These are phyloP conservation scores for Ichneumon xanthorius DNA, from an alignment of 2,888 invertebrate genomes.

Conservation along the genomic window DNA sequence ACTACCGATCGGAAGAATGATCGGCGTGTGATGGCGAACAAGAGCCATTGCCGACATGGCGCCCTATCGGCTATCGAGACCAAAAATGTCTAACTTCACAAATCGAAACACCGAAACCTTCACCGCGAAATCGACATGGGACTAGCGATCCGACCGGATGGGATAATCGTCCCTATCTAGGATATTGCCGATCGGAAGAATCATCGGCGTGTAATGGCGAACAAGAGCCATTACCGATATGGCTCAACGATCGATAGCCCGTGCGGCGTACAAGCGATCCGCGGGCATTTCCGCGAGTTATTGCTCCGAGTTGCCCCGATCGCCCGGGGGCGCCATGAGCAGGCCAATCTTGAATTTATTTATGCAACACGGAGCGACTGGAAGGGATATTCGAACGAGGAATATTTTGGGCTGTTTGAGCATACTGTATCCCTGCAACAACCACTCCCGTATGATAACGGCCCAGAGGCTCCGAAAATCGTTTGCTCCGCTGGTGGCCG, in stretches of 20 bases:
- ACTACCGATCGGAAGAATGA: slow-evolving; percentile 39
- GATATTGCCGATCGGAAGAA: slow-evolving; percentile 42
- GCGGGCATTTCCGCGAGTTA: slow-evolving; percentile 20
- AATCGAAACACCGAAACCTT: neutral
- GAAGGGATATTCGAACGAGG: slow-evolving; percentile 34
- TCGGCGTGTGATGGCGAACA: slow-evolving; percentile 9
- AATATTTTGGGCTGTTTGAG: slow-evolving; percentile 53
- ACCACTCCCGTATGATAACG: slow-evolving; percentile 58
- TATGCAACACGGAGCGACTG: slow-evolving; percentile 46
- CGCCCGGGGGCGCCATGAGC: slow-evolving; percentile 35
- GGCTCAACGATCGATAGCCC: neutral
- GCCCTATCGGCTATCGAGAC: too few species aligned
- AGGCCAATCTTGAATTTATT: slow-evolving; percentile 66
- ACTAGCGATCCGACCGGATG: neutral
- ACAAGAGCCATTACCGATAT: neutral
- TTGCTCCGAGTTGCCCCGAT: neutral
- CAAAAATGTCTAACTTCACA: too few species aligned
- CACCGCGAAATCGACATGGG: neutral
- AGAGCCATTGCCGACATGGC: neutral
- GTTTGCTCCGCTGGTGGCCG: slow-evolving; percentile 41
- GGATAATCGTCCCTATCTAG: slow-evolving; percentile 34
- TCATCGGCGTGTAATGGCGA: slow-evolving; percentile 25
- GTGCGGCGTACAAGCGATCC: slow-evolving; percentile 11
- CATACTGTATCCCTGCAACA: slow-evolving; percentile 20
- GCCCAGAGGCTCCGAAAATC: slow-evolving; percentile 30